These are phyloP conservation scores for Drosophila borborema DNA, from an alignment of 2,888 invertebrate genomes.

Conservation along the genomic window DNA sequence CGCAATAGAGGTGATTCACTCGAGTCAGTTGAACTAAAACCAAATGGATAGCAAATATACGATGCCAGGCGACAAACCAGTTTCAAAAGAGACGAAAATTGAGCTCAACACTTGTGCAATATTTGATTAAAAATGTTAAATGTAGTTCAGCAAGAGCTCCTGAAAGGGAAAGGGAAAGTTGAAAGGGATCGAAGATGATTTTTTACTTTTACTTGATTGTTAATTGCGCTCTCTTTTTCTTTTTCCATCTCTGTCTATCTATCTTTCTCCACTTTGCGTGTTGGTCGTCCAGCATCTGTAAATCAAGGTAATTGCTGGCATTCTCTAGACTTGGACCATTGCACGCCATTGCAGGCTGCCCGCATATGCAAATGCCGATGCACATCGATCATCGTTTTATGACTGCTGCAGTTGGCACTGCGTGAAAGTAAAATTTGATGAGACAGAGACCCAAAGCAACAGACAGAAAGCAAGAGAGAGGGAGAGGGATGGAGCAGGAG, in stretches of 20 bases:
- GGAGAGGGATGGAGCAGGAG: not conserved
- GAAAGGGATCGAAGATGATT: conserved; percentile 56
- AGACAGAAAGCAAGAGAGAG: not conserved
- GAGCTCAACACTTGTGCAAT: not conserved
- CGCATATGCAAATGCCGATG: conserved; percentile 61
- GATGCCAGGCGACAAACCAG: conserved; percentile 44
- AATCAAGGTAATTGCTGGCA: conserved; percentile 64
- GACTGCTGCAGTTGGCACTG: conserved; percentile 59
- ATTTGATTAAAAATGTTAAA: not conserved
- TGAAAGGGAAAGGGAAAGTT: conserved; percentile 77
- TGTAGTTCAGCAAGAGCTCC: conserved; percentile 41
- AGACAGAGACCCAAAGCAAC: conserved; percentile 5
- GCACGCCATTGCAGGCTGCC: conserved; percentile 11
- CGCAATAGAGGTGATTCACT: conserved; percentile 50
- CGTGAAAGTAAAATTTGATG: conserved; percentile 76
- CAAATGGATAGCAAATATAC: conserved; percentile 38
- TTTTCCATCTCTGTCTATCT: conserved; percentile 57
- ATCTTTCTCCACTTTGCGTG: conserved; percentile 71
- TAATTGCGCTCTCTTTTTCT: conserved; percentile 37
- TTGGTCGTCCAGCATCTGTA: conserved; percentile 26
- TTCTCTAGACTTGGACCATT: conserved; percentile 11
- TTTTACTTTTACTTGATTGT: conserved; percentile 71
- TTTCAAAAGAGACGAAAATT: conserved; percentile 26
- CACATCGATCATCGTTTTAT: conserved; percentile 74
- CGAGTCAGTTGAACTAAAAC: conserved; percentile 21